Evolutionary conservation across 2,113 vertebrate species (phyloP).

Genomic region (Ellobius talpinus): DNA sequence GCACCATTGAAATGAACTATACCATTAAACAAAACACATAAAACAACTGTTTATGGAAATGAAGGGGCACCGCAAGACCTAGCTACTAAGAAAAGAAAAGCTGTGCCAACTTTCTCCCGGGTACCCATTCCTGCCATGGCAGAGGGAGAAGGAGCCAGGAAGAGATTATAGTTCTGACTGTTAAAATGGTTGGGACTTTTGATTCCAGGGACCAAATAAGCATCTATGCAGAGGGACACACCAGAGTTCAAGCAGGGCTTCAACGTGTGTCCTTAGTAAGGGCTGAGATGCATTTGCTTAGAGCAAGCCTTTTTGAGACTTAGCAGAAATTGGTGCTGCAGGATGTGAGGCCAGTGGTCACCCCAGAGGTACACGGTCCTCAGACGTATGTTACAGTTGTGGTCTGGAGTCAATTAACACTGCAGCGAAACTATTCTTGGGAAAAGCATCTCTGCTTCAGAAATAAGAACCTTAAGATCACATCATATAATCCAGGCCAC

Average conservation of each 20-base stretch:
- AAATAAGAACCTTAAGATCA: constrained; percentile 1
- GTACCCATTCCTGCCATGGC: background rate
- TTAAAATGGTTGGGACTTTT: constrained; percentile 17
- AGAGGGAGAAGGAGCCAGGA: background rate
- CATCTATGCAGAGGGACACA: background rate
- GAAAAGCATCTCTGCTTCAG: background rate
- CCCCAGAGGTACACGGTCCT: background rate
- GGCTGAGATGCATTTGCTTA: background rate
- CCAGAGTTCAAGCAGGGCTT: background rate
- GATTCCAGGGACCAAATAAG: background rate
- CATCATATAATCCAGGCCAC: constrained; percentile 11
- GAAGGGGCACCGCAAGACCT: background rate
- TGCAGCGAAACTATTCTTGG: background rate
- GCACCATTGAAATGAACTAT: constrained; percentile 43
- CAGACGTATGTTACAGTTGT: background rate
- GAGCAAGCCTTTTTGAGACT: background rate
- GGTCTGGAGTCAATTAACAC: background rate
- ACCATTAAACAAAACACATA: constrained; percentile 29
- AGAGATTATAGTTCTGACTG: background rate
- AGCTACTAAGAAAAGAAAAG: background rate
- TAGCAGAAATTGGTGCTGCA: background rate
- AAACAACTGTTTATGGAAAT: constrained; percentile 8
- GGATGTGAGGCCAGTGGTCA: background rate
- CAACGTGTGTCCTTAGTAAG: background rate
- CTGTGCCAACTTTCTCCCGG: background rate